Base-by-base conservation (phyloP, 37 sponge, comb jelly and placozoan genomes). In the Hexactinellida sp. region DNA sequence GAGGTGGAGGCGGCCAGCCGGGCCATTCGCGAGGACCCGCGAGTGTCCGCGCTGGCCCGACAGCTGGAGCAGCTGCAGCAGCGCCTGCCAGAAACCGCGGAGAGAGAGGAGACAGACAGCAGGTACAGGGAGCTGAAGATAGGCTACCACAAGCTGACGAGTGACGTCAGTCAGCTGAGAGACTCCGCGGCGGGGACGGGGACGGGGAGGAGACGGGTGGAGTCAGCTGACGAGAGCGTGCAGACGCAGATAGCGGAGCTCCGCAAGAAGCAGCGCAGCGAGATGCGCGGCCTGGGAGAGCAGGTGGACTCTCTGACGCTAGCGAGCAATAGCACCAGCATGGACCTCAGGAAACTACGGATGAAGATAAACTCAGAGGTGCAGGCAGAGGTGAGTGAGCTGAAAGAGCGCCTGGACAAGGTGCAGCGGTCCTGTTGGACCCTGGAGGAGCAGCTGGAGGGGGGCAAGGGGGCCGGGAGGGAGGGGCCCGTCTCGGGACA, bases 181-280 rank as follows among this genome's bases (percentile, higher is more conserved):
- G 76, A 63, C 28, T 25, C 30, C 5, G 76, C 13, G 13, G 30
- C 3, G 32, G 13, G 5, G 32, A 23, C 19, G 25, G 13, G 19
- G 34, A 1, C 5, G 13, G 76, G 76, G 34, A n/a, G 76, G 76
- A 10, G 76, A n/a, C 76, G 76, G 21, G 3, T 23, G 3, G 21
- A 32, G 3, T 7, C 32, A 63, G 76, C 13, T 21, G 76, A 63
- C 5, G 76, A 63, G 30, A 23, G 28, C 28, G 76, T 63, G 76
- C 76, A 63, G 76, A 63, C 25, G 3, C 76, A 63, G 76, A 63
- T 63, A 63, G 76, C 76, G 13, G 76, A 63, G 76, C 76, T 63
- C 32, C 3, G 76, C 19, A 63, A n/a, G 30, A 63, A 63, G 13
- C 76, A 63, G 76, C 25, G 76, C 32, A 63, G 76, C 76, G 76